phyloP scores from a whole-genome alignment of 2,113 vertebrate genomes.

The Lagopus muta region DNA sequence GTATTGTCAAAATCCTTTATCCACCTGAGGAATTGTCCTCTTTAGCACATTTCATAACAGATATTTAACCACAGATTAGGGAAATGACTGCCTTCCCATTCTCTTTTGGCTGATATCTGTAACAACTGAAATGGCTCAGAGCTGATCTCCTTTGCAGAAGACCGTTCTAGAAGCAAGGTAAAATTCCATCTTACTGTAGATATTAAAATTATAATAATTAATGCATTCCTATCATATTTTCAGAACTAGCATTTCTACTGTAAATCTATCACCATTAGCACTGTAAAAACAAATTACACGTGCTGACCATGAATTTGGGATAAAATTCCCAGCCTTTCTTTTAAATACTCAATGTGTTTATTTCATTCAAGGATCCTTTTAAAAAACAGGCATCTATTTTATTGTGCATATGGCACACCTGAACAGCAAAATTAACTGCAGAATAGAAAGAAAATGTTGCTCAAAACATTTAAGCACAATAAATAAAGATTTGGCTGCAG shows the following conservation, averaged over 20 bases:
- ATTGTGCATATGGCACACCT: not conserved
- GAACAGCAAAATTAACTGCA: not conserved
- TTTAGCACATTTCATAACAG: slow-evolving; percentile 36
- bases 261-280: not conserved
- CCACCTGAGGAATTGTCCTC: slow-evolving; percentile 53
- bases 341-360: not conserved
- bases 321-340: not conserved
- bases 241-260: not conserved
- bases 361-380: not conserved
- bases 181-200: not conserved
- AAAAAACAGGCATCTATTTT: not conserved
- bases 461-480: not conserved
- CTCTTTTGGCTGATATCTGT: slow-evolving; percentile 10
- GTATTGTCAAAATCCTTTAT: slow-evolving; percentile 59
- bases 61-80: slow-evolving; percentile 38
- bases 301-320: not conserved
- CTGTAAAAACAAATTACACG: not conserved
- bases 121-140: not conserved
- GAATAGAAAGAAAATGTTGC: not conserved
- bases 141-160: not conserved
- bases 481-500: not conserved
- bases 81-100: slow-evolving; percentile 11
- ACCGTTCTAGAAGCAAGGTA: not conserved
- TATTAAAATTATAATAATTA: not conserved
- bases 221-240: not conserved